Percentiles rank a stretch among this genome's conserved stretches.
These are phyloP conservation scores for Astreopora myriophthalma DNA, from an alignment of 64 coral and sea anemone genomes.

Conservation along the genomic window DNA sequence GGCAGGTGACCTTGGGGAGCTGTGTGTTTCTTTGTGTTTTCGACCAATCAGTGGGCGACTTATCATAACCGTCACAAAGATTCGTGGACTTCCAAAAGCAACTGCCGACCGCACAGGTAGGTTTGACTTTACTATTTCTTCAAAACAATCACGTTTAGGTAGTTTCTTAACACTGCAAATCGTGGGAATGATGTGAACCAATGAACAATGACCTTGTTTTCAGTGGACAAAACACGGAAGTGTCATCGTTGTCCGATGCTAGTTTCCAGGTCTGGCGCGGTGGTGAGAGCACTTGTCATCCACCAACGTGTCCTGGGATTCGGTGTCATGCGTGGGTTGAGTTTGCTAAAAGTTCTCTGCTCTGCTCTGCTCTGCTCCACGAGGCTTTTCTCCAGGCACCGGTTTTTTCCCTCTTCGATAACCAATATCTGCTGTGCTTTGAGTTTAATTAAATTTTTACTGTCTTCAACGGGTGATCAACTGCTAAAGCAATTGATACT, in stretches of 20 bases:
- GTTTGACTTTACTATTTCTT: neutral
- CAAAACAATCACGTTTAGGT: too few relatives aligned
- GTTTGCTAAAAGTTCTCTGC: too few relatives aligned
- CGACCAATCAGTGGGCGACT: constrained; percentile 99
- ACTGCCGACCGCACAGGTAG: constrained; percentile 83
- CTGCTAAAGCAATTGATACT: too few relatives aligned
- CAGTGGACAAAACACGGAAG: too few relatives aligned
- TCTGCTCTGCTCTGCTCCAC: fast-evolving
- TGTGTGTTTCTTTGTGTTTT: constrained; percentile 94
- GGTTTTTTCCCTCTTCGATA: neutral
- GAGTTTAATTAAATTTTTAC: too few relatives aligned
- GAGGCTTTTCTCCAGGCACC: neutral
- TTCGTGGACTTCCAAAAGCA: constrained; percentile 76
- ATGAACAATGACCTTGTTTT: too few relatives aligned
- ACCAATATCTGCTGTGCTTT: neutral
- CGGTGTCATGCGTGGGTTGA: neutral
- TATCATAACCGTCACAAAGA: constrained; percentile 91
- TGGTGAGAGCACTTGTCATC: too few relatives aligned
- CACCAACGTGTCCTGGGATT: neutral
- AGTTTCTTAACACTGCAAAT: too few relatives aligned
- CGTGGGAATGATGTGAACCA: too few relatives aligned
- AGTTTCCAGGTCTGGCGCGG: too few relatives aligned
- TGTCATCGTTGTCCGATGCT: too few relatives aligned
- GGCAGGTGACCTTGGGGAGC: constrained; percentile 64
- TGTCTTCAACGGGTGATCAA: too few relatives aligned